Evolutionary conservation across 2,888 invertebrate species (phyloP).

Genomic region (Cephus spinipes): DNA sequence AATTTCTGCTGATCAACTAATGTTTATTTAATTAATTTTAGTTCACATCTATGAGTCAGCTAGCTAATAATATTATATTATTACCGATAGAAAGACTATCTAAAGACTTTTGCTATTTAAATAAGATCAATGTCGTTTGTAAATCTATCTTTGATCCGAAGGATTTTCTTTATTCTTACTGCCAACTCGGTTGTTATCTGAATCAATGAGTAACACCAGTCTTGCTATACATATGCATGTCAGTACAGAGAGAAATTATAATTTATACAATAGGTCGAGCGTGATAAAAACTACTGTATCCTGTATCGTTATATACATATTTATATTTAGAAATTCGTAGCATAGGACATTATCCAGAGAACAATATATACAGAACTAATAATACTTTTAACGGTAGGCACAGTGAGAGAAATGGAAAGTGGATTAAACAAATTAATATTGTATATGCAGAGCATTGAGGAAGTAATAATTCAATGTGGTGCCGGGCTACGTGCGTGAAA

Average conservation of each 20-base stretch:
- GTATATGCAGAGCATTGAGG: background rate
- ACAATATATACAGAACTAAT: background rate
- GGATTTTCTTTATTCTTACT: background rate
- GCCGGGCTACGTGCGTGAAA: background rate
- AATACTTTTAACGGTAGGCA: background rate
- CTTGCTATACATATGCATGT: background rate
- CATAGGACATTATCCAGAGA: background rate
- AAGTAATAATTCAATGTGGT: background rate
- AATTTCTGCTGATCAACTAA: background rate
- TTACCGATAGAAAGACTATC: background rate
- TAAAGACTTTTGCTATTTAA: background rate
- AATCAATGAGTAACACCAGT: background rate
- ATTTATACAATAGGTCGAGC: background rate
- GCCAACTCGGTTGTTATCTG: background rate
- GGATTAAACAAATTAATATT: background rate
- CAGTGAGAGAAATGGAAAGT: background rate
- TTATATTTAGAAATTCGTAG: background rate
- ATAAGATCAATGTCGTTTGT: background rate
- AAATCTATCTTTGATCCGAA: background rate
- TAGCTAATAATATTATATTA: background rate
- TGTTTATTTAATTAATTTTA: background rate
- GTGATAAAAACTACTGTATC: background rate
- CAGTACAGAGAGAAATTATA: background rate
- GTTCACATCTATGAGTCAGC: background rate
- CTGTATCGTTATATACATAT: background rate